Conservation (phyloP, 2,113 vertebrate genomes). For the Chloroceryle aenea region DNA sequence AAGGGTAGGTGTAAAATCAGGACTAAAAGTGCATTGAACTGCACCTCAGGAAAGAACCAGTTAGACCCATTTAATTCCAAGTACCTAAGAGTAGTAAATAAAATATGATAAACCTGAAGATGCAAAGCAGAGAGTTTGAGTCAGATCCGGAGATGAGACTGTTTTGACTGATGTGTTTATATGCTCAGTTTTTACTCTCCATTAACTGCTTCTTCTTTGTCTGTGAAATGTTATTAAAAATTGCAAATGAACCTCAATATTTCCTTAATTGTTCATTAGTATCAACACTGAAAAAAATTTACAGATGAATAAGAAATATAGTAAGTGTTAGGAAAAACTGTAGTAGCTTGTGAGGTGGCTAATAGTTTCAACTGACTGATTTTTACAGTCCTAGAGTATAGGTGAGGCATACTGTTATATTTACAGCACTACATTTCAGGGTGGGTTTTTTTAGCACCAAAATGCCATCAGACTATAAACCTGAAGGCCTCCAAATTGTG, state of each 20-base stretch:
- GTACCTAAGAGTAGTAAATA: neutral
- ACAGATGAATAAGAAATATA: neutral
- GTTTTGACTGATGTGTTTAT: slow-evolving; percentile 47
- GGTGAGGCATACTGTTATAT: neutral
- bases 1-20: too few species aligned
- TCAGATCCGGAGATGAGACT: neutral
- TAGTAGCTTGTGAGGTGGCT: neutral
- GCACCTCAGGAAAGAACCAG: neutral
- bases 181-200: slow-evolving; percentile 18
- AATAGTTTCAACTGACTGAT: neutral
- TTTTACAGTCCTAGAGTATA: neutral
- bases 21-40: too few species aligned
- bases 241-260: neutral
- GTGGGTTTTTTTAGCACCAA: neutral
- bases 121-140: neutral
- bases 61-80: rapidly evolving
- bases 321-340: neutral
- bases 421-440: neutral
- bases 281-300: neutral
- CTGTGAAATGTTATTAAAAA: neutral
- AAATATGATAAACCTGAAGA: neutral
- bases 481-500: neutral
- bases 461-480: neutral
- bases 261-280: neutral
- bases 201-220: neutral